Evolutionary conservation across 1,140 invertebrate genomes (phyloP).

Genomic region (Trichoplusia ni): DNA sequence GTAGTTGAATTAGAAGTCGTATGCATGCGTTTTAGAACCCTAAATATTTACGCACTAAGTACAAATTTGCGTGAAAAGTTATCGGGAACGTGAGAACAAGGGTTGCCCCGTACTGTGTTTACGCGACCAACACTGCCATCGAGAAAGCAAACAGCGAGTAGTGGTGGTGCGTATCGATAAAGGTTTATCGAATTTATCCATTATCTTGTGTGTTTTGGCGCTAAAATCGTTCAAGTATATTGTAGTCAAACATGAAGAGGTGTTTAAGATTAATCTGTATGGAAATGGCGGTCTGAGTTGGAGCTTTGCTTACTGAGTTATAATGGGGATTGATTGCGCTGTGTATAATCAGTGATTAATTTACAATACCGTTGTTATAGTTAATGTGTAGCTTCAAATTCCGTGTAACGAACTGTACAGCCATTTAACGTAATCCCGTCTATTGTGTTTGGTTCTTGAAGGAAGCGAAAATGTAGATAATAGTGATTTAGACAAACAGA

Average conservation of each 20-base stretch:
- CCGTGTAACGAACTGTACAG: neutral
- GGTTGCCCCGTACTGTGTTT: conserved; percentile 6
- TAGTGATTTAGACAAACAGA: neutral
- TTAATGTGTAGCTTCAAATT: neutral
- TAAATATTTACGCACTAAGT: neutral
- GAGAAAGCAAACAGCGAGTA: conserved; percentile 31
- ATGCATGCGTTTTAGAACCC: neutral
- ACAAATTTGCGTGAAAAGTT: neutral
- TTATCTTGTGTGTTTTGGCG: conserved; percentile 18
- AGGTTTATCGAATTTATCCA: conserved; percentile 28
- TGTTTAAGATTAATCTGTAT: conserved; percentile 19
- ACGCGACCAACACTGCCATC: conserved; percentile 25
- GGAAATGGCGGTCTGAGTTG: neutral
- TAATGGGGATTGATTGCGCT: conserved; percentile 17
- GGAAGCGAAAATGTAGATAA: neutral
- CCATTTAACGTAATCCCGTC: conserved; percentile 6
- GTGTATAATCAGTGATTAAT: conserved; percentile 15
- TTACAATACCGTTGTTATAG: conserved; percentile 13
- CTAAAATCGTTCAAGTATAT: conserved; percentile 15
- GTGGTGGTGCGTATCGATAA: conserved; percentile 21
- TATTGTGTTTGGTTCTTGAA: neutral
- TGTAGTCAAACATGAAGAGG: conserved; percentile 5
- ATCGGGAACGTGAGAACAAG: neutral
- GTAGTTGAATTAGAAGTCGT: neutral
- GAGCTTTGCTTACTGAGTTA: conserved; percentile 2